phyloP scores from a whole-genome alignment of 2,888 invertebrate species.

The Cosmia pyralina region DNA sequence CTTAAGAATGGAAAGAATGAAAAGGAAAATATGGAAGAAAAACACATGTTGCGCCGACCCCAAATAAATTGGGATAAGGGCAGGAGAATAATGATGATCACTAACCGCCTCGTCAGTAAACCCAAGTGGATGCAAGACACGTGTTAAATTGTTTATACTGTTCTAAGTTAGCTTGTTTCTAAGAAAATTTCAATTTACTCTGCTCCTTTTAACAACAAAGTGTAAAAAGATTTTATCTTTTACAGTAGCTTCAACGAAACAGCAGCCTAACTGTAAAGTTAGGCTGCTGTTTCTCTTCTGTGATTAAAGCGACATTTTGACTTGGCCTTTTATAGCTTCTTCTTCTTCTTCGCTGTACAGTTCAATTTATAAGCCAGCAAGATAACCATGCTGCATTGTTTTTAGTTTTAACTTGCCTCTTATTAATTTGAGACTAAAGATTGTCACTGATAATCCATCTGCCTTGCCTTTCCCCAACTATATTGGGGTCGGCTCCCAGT shows the following conservation, averaged over 20 bases:
- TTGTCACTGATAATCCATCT: too few relatives aligned
- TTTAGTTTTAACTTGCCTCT: not conserved
- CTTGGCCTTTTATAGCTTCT: not conserved
- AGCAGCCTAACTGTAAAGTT: constrained; percentile 8
- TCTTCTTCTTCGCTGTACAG: not conserved
- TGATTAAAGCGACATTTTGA: not conserved
- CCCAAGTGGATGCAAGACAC: constrained; percentile 20
- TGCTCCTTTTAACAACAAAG: not conserved
- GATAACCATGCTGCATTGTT: not conserved
- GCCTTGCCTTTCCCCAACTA: too few relatives aligned
- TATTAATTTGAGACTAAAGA: not conserved
- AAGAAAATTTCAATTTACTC: constrained; percentile 26
- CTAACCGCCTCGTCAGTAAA: not conserved
- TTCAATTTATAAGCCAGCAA: not conserved
- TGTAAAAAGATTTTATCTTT: constrained; percentile 11
- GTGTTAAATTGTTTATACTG: constrained; percentile 34
- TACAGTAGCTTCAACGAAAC: not conserved
- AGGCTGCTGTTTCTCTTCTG: not conserved
- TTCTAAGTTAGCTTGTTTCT: constrained; percentile 35
- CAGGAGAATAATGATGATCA: too few relatives aligned
- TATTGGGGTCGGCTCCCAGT: too few relatives aligned
- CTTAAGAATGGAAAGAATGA: not conserved
- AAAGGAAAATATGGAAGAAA: too few relatives aligned
- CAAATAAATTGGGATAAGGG: too few relatives aligned
- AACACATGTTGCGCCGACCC: too few relatives aligned